Evolutionary conservation across 2,113 vertebrate species (phyloP).

Genomic region (Narcine bancroftii): DNA sequence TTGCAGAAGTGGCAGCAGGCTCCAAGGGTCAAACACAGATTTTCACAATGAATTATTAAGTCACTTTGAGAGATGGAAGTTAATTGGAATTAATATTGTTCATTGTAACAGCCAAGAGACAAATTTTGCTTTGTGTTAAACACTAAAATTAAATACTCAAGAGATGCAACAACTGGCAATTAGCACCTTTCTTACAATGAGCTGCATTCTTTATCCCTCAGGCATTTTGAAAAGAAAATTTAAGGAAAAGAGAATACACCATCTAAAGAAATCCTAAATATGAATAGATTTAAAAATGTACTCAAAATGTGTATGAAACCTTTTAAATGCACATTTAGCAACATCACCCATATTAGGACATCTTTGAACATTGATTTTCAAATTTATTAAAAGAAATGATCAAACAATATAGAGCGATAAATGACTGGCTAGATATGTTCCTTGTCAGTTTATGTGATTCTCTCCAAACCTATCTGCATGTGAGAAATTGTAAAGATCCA

Average conservation of each 20-base stretch:
- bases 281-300: background rate
- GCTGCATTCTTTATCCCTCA: background rate
- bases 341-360: background rate
- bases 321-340: constrained; percentile 2
- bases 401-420: background rate
- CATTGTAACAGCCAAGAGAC: background rate
- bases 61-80: constrained; percentile 7
- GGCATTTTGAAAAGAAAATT: constrained; percentile 2
- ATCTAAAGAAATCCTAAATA: background rate
- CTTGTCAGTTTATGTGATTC: background rate
- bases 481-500: background rate
- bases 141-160: constrained; percentile 15
- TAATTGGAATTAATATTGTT: constrained; percentile 31
- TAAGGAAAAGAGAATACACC: no score
- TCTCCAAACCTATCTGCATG: background rate
- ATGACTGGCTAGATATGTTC: no score
- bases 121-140: constrained; percentile 8
- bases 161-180: constrained; percentile 2
- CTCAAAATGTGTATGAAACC: no score
- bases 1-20: background rate
- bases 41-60: constrained; percentile 33
- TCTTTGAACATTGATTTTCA: background rate
- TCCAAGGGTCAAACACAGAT: background rate
- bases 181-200: constrained; percentile 25
- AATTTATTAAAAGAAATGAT: background rate